Evolutionary conservation across 1,140 invertebrate genomes (phyloP), one percentile per base, ranked within the genome.

Genomic region (Chionoecetes opilio): DNA sequence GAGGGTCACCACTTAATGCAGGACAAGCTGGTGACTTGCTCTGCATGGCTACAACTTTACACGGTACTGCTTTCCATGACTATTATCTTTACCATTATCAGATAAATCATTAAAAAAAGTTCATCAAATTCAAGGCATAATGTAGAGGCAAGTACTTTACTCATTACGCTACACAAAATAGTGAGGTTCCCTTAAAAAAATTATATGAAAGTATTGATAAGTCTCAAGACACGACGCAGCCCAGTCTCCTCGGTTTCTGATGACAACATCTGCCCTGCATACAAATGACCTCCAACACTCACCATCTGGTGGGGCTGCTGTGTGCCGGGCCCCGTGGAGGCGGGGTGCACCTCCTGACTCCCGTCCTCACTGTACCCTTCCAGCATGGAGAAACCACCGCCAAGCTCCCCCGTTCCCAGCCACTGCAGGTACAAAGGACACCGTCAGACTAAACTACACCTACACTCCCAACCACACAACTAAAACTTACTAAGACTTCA

Each of bases 301-400:
- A 93, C 92, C 92, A 93, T 93, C 92, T 93, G 92, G 41, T 93
- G 92, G 35, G 92, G n/a, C 84, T 93, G 92, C 75, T 93, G 92
- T n/a, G 38, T 85, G 29, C 92, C 84, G 53, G 75, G 89, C 63
- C 89, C 89, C 29, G 88, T n/a, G 21, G 91, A 92, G 8, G 92
- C 31, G 32, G 34, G 82, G 92, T 93, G 92, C 29, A 87, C 92
- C 82, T 93, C 92, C 38, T 93, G 92, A n/a, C 82, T 31, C 31
- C 92, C 92, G 26, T 93, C 92, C 46, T 93, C 92, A 87, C 84
- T 87, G 38, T 93, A 93, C 1, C 92, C 84, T 85, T 93, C 92
- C 41, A 93, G 31, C 92, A 93, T 93, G 31, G 31, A 32, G 38
- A 93, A 93, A 14, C 92, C 92, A 46, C 92, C 92, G 63, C 92